Conservation (phyloP, 2,888 invertebrate genomes). For the Dastarcus helophoroides region DNA sequence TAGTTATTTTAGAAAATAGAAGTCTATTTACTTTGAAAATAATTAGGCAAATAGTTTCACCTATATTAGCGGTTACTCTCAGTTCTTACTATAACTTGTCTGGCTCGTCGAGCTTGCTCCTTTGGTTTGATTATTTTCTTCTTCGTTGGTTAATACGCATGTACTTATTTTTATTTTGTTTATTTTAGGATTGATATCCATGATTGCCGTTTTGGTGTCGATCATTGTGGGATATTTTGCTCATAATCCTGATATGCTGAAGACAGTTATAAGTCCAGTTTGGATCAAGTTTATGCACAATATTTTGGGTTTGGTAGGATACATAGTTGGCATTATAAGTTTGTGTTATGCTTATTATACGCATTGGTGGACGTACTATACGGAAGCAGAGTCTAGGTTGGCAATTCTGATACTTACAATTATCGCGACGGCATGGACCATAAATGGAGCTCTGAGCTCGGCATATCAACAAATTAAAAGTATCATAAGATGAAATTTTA, state of each 20-base stretch:
- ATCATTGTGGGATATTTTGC: conserved; percentile 23
- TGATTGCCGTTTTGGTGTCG: conserved; percentile 24
- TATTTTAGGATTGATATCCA: conserved; percentile 27
- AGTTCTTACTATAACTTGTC: too few relatives aligned
- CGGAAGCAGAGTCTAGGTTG: conserved; percentile 21
- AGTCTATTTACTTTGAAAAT: too few relatives aligned
- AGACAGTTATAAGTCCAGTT: conserved; percentile 20
- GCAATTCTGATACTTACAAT: conserved; percentile 23
- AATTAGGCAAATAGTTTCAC: too few relatives aligned
- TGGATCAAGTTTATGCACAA: conserved; percentile 29
- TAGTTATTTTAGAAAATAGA: too few relatives aligned
- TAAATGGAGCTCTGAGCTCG: conserved; percentile 24
- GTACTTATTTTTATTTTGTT: too few relatives aligned
- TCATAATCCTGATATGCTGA: conserved; percentile 20
- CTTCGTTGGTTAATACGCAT: too few relatives aligned
- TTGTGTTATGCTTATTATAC: conserved; percentile 27
- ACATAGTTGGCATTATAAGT: conserved; percentile 27
- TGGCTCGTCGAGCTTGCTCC: too few relatives aligned
- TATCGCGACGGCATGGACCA: conserved; percentile 24
- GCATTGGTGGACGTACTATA: conserved; percentile 25
- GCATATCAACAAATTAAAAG: conserved; percentile 23
- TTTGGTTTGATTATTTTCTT: too few relatives aligned
- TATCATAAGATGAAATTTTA: too few relatives aligned
- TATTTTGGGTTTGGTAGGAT: conserved; percentile 25
- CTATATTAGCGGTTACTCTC: too few relatives aligned